These are phyloP conservation scores for Drosophila chauvacae DNA, from an alignment of 1,140 invertebrate species.

Conservation along the genomic window DNA sequence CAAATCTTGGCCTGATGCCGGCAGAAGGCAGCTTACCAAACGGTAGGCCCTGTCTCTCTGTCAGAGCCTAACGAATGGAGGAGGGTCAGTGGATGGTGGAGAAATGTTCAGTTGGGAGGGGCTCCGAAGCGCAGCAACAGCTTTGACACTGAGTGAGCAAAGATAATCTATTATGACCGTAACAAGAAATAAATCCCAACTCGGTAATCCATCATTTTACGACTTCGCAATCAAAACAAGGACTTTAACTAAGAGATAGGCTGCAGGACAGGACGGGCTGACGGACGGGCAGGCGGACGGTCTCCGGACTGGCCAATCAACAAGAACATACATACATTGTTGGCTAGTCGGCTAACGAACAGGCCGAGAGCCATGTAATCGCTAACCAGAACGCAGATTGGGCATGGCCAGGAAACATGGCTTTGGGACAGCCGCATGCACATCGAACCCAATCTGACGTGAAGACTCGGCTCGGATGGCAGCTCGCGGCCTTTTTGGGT, in stretches of 20 bases:
- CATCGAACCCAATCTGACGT: constrained; percentile 40
- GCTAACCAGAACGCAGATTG: constrained; percentile 56
- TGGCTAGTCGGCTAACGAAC: constrained; percentile 61
- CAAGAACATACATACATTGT: constrained; percentile 42
- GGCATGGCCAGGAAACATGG: constrained; percentile 60
- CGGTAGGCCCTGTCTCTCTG: constrained; percentile 41
- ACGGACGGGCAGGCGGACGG: constrained; percentile 17
- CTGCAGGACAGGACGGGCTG: constrained; percentile 3
- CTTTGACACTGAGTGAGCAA: constrained; percentile 77
- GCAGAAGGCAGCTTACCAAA: constrained; percentile 41
- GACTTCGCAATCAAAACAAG: constrained; percentile 78
- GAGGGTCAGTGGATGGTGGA: background rate
- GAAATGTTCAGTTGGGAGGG: constrained; percentile 12
- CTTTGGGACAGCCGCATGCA: constrained; percentile 63
- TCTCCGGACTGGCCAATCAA: constrained; percentile 56
- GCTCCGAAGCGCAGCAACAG: constrained; percentile 27
- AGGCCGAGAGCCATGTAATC: constrained; percentile 64
- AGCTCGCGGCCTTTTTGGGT: constrained; percentile 64
- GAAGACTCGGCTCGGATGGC: constrained; percentile 63
- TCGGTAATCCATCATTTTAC: constrained; percentile 81
- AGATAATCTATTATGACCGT: constrained; percentile 81
- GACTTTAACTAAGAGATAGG: constrained; percentile 70
- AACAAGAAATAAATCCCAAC: constrained; percentile 80
- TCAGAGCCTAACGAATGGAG: constrained; percentile 57
- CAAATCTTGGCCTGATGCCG: constrained; percentile 9